Conservation (phyloP, 1,140 invertebrate species). For the Probaryconus sp. region DNA sequence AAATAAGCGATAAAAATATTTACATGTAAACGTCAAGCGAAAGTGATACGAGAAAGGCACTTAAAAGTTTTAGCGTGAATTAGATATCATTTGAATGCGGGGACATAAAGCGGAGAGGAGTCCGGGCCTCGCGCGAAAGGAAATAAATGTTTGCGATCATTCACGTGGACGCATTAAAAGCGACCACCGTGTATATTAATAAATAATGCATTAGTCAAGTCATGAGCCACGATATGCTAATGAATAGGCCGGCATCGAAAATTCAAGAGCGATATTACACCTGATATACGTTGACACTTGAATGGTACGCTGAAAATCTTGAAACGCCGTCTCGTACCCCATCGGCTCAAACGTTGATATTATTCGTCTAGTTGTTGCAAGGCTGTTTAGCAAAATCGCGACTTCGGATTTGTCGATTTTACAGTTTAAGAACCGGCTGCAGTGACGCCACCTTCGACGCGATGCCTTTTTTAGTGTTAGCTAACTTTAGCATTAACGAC, state of each 20-base stretch:
- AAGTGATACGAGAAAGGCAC: slow-evolving; percentile 40
- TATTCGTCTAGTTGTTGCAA: slow-evolving; percentile 14
- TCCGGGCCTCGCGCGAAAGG: slow-evolving; percentile 7
- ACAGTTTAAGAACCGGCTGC: slow-evolving; percentile 38
- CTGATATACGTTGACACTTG: slow-evolving; percentile 37
- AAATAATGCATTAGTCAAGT: slow-evolving; percentile 56
- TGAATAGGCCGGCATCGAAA: slow-evolving; percentile 47
- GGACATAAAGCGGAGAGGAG: slow-evolving; percentile 22
- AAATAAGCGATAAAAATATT: slow-evolving; percentile 41
- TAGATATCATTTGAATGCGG: slow-evolving; percentile 50
- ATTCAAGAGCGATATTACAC: slow-evolving; percentile 49
- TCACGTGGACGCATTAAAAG: slow-evolving; percentile 40
- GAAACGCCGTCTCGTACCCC: slow-evolving; percentile 11
- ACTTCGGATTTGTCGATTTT: slow-evolving; percentile 4
- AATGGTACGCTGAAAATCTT: slow-evolving; percentile 22
- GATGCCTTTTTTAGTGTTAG: slow-evolving; percentile 54
- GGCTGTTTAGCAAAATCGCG: slow-evolving; percentile 11
- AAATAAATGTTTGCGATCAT: slow-evolving; percentile 38
- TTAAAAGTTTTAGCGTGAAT: slow-evolving; percentile 49
- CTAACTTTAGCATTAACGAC: slow-evolving; percentile 60
- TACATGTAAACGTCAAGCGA: slow-evolving; percentile 37
- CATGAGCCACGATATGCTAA: slow-evolving; percentile 54
- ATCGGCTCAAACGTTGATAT: neutral
- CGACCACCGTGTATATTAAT: slow-evolving; percentile 55
- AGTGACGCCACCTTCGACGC: slow-evolving; percentile 51